phyloP scores from a whole-genome alignment of 2,797 vertebrate genomes.

The Hoplostethus mediterraneus region DNA sequence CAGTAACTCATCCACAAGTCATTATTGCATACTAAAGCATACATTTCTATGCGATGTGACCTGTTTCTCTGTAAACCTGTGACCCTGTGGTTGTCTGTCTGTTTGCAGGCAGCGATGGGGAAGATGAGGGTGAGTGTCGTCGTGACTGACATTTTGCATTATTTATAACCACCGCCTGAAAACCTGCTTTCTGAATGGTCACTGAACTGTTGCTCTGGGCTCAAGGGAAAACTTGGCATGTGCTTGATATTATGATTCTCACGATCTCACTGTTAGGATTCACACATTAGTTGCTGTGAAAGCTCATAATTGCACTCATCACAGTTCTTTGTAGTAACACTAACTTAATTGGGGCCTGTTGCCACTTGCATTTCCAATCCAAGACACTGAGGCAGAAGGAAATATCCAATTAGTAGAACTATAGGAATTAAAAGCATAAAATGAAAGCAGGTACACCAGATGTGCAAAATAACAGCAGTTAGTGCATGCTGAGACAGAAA shows the following conservation, averaged over 20 bases:
- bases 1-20: neutral
- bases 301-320: neutral
- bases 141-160: neutral
- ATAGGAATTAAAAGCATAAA: too few relatives aligned
- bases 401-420: too few relatives aligned
- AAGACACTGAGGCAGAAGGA: too few relatives aligned
- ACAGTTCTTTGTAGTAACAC: neutral
- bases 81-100: constrained; percentile 38
- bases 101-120: constrained; percentile 66
- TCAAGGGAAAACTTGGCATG: constrained; percentile 25
- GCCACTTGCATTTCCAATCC: neutral
- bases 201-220: constrained; percentile 9
- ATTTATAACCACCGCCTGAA: constrained; percentile 23
- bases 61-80: constrained; percentile 5
- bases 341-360: neutral
- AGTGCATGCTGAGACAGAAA: too few relatives aligned
- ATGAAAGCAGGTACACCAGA: too few relatives aligned
- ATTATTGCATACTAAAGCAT: too few relatives aligned
- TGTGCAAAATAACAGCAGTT: too few relatives aligned
- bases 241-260: constrained; percentile 6
- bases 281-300: neutral
- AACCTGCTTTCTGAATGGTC: constrained; percentile 24
- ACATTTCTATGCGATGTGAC: neutral
- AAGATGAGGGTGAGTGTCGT: constrained; percentile 74
- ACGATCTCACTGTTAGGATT: constrained; percentile 2